Evolutionary conservation across 2,113 vertebrate species (phyloP).

Genomic region (Dasyurus viverrinus): DNA sequence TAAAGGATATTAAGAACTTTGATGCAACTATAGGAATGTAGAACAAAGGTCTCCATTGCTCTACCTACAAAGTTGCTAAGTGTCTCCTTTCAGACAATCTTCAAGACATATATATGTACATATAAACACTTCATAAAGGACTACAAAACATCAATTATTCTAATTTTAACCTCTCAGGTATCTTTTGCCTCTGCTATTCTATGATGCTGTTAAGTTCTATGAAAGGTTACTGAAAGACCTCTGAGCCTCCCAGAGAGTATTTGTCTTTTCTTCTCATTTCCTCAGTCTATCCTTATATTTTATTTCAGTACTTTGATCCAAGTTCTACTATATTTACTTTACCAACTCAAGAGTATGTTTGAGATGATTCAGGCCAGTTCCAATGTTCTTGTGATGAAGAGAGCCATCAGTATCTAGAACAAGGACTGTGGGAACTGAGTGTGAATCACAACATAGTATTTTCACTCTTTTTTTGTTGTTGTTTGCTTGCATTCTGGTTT

Average conservation of each 20-base stretch:
- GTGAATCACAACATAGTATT: too few species aligned
- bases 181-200: not conserved
- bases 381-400: too few species aligned
- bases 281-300: not conserved
- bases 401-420: too few species aligned
- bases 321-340: not conserved
- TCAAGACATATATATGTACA: too few species aligned
- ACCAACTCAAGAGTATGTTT: not conserved
- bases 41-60: not conserved
- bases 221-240: not conserved
- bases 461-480: too few species aligned
- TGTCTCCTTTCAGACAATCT: too few species aligned
- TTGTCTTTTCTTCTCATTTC: not conserved
- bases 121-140: not conserved
- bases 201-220: not conserved
- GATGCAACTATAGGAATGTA: not conserved
- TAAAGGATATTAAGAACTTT: not conserved
- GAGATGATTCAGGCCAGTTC: too few species aligned
- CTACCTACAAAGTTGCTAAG: not conserved
- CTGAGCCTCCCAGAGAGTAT: not conserved
- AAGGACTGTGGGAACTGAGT: too few species aligned
- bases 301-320: not conserved
- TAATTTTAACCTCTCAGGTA: not conserved
- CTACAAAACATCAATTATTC: not conserved
- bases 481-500: too few species aligned